phyloP scores from a whole-genome alignment of 2,113 vertebrate genomes.

The Oreotrochilus melanogaster region DNA sequence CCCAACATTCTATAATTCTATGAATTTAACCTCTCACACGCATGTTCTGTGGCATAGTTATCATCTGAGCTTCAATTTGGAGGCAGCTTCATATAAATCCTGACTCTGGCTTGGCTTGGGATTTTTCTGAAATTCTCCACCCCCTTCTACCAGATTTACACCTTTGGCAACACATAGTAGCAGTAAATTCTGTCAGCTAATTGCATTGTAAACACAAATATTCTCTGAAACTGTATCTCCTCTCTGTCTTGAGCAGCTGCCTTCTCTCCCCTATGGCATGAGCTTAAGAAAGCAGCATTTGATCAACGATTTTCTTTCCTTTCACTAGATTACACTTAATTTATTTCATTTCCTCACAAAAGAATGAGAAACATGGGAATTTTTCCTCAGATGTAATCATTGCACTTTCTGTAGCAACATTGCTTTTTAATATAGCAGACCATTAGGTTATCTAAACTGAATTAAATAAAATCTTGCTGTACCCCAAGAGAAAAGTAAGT shows the following conservation, averaged over 20 bases:
- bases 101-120: too few species aligned
- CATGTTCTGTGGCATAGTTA: too few species aligned
- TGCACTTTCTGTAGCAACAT: neutral
- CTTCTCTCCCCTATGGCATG: neutral
- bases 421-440: neutral
- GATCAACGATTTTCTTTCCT: neutral
- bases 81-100: too few species aligned
- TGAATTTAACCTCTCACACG: too few species aligned
- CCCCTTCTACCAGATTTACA: neutral
- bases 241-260: neutral
- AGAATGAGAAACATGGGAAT: neutral
- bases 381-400: neutral
- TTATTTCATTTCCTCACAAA: neutral
- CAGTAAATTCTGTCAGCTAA: neutral
- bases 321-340: neutral
- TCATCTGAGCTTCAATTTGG: too few species aligned
- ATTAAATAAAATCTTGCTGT: neutral
- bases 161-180: neutral
- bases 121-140: too few species aligned
- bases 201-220: neutral
- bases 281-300: neutral
- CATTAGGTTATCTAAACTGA: neutral
- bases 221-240: neutral
- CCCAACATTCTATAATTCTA: too few species aligned
- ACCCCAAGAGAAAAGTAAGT: neutral